Conservation (phyloP, 2,888 invertebrate genomes). For the Tryphoninae sp. region DNA sequence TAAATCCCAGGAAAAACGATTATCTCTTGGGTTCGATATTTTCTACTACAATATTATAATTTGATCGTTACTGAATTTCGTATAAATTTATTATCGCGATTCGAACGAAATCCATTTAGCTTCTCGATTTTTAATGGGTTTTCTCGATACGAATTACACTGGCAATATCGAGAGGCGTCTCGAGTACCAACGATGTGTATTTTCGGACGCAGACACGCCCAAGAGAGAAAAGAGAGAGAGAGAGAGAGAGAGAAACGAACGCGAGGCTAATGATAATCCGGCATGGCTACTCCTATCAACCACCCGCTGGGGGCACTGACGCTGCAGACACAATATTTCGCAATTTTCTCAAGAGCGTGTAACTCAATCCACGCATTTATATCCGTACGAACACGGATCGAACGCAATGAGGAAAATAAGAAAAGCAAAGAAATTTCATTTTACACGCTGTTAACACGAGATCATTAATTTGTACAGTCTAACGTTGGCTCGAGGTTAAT, state of each 20-base stretch:
- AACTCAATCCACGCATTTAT: not conserved
- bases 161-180: not conserved
- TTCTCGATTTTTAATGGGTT: too few species aligned
- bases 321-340: constrained; percentile 40
- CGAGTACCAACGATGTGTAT: constrained; percentile 11
- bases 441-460: constrained; percentile 16
- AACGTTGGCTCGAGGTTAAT: not conserved
- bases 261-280: constrained; percentile 51
- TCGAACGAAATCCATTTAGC: too few species aligned
- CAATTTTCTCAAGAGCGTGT: constrained; percentile 11
- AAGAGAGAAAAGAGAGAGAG: too few species aligned
- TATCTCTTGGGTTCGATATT: too few species aligned
- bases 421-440: constrained; percentile 15
- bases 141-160: constrained; percentile 22
- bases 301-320: constrained; percentile 35
- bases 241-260: constrained; percentile 10
- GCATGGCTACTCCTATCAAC: constrained; percentile 35
- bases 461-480: constrained; percentile 6
- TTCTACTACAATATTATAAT: too few species aligned
- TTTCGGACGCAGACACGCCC: constrained; percentile 11
- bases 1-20: too few species aligned
- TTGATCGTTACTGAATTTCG: too few species aligned
- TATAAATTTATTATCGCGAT: too few species aligned
- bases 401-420: not conserved
- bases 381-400: not conserved